Evolutionary conservation across 2,113 vertebrate genomes (phyloP).

Genomic region (Pionites leucogaster): DNA sequence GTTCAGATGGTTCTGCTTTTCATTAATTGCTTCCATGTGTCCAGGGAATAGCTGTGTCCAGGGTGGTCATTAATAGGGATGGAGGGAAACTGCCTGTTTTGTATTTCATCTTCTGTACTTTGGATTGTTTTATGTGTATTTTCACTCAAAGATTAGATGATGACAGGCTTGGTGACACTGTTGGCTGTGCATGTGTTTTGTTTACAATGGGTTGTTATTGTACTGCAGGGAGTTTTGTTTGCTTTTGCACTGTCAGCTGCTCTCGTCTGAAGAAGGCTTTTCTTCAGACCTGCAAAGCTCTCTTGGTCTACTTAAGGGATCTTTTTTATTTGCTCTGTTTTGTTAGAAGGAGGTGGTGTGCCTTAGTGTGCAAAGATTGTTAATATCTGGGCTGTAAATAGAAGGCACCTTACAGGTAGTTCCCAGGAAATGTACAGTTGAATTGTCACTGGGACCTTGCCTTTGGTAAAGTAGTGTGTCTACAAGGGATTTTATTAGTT

Average conservation of each 20-base stretch:
- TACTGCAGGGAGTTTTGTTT: background rate
- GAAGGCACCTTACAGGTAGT: background rate
- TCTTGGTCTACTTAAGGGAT: background rate
- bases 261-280: background rate
- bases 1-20: background rate
- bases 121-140: background rate
- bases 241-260: background rate
- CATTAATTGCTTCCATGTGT: background rate
- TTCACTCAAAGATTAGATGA: background rate
- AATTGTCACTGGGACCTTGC: background rate
- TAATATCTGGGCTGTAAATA: background rate
- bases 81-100: background rate
- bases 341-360: background rate
- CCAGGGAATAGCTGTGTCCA: background rate
- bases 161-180: background rate
- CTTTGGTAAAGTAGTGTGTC: background rate
- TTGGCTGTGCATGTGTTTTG: background rate
- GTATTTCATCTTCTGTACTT: background rate
- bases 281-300: background rate
- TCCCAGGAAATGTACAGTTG: background rate
- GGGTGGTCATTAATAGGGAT: background rate
- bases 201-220: background rate
- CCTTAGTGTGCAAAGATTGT: background rate
- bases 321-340: background rate
- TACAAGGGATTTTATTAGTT: background rate